Conservation (phyloP, 2,797 vertebrate species). For the Saguinus oedipus region DNA sequence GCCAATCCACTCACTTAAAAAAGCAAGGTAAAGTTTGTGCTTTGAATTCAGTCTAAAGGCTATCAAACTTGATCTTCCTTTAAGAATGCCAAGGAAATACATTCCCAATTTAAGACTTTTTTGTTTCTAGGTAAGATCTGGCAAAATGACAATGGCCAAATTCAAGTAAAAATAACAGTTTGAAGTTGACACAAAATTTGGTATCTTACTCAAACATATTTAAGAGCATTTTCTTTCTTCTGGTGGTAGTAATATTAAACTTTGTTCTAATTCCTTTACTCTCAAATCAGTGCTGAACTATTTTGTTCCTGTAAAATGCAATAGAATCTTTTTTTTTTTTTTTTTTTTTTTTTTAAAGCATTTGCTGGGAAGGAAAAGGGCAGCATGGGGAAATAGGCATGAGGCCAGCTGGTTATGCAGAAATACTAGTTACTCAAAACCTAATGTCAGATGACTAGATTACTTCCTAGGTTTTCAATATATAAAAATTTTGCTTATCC, state of each 20-base stretch:
- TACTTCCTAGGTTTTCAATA: not conserved
- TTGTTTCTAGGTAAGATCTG: constrained; percentile 34
- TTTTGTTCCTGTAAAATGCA: constrained; percentile 54
- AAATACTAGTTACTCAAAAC: not conserved
- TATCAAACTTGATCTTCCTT: not conserved
- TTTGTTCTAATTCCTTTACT: not conserved
- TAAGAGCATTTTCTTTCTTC: not conserved
- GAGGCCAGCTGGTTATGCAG: constrained; percentile 4
- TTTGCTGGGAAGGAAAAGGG: not conserved
- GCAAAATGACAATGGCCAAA: constrained; percentile 53
- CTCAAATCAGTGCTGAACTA: constrained; percentile 40
- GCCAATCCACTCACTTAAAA: not conserved
- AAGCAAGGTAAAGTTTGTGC: not conserved
- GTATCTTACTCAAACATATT: not conserved
- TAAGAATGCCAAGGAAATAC: constrained; percentile 44
- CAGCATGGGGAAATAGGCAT: not conserved
- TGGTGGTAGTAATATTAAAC: not conserved
- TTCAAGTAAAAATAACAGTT: not conserved
- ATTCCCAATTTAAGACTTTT: constrained; percentile 2
- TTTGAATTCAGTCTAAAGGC: not conserved
- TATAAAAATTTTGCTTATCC: not conserved
- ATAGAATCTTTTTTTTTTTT: not conserved
- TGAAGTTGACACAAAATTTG: not conserved
- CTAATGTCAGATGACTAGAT: not conserved
- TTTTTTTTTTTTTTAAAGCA: not conserved